Evolutionary conservation across 2,888 invertebrate genomes (phyloP), one percentile per base, ranked within the genome.

Genomic region (Stenodema calcarata): DNA sequence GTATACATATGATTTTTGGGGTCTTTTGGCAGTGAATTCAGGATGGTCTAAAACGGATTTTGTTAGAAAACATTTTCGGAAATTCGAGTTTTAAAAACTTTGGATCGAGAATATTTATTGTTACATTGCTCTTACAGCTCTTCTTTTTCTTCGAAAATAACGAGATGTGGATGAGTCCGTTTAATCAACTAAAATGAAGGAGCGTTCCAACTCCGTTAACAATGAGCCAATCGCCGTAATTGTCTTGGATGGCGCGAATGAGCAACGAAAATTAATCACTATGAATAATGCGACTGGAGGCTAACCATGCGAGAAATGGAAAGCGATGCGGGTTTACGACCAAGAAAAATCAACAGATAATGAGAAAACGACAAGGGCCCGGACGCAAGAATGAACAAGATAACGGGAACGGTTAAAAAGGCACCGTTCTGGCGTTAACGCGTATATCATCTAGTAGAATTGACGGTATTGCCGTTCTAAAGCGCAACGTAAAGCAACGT

Each of bases 331-430:
- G 44, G 16, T 78, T 41, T 44, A 41, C 78, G 78, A 78, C 42
- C 78, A 44, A 78, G 44, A 78, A 78, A 78, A 44, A 78, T 78
- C 23, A 78, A 78, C 73, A 73, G 73, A 73, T 44, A 78, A 78
- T 41, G 78, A 78, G 78, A 78, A 78, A 62, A 18, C 62, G 62
- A 62, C 62, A 4, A 23, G 62, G 62, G 2, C 62, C 62, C 27
- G 62, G 62, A 23, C 23, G n/a, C 50, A n/a, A 16, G 50, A 50
- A 50, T 50, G 4, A 50, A 27, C 62, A 23, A 62, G 62, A 62
- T 62, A 62, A 62, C 47, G 47, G 62, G 11, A 27, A 23, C 27
- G 62, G 62, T 23, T 23, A 62, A 62, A 62, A 62, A 62, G 62
- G 62, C 62, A 23, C 62, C 23, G 62, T 27, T 62, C 6, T 23